Evolutionary conservation across 1,140 invertebrate genomes (phyloP), one percentile per base, ranked within the genome.

Genomic region (Ptiloglossa arizonensis): DNA sequence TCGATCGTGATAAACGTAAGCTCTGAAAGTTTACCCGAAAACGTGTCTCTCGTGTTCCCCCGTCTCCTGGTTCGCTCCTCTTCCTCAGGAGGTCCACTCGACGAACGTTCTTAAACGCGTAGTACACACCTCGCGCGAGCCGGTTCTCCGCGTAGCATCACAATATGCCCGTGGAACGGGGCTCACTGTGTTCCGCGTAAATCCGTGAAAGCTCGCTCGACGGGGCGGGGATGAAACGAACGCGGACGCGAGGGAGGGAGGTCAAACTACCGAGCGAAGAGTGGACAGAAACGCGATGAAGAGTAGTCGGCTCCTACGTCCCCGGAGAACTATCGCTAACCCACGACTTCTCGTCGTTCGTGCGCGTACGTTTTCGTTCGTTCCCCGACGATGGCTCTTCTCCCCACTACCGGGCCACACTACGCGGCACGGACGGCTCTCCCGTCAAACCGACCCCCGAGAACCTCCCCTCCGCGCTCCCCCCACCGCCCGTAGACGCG

Each of bases 271-370:
- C n/a, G n/a, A n/a, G n/a, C n/a, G n/a, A 9, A 6, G 29, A 35
- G 27, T n/a, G 41, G 22, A 44, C n/a, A 24, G 54, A 50, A 22
- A 24, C 17, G 27, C 44, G 13, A 54, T 8, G 44, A 54, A 69
- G 68, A 78, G 75, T 29, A 72, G 68, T 59, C 70, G 69, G 76
- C 24, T 72, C 62, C 35, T 80, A 44, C 29, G 63, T 73, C 66
- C 81, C 79, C 79, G 83, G 68, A 79, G 80, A 81, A 86, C 84
- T 87, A 86, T 84, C 84, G 83, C 62, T 62, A 73, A 71, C 32
- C 78, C 78, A 27, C 78, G 73, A 86, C 74, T 86, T 81, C 60
- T 44, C 79, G 75, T 67, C 52, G 68, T 64, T 76, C 78, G 60
- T 67, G 60, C 32, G 22, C 50, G 68, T 79, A 59, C 62, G 68